Evolutionary conservation across 2,888 invertebrate genomes (phyloP).

Genomic region (Resseliella maxima): DNA sequence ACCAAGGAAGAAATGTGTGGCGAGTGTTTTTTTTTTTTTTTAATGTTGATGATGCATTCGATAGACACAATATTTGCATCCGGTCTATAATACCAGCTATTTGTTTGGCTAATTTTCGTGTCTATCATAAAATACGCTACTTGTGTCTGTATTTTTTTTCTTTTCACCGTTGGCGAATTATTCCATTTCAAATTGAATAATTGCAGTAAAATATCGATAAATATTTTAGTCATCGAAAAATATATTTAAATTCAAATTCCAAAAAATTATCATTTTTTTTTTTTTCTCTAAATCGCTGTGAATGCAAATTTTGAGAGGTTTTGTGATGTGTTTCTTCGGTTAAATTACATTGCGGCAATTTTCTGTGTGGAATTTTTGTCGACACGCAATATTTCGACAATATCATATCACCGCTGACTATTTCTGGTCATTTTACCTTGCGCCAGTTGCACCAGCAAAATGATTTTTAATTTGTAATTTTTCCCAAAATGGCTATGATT

Average conservation of each 20-base stretch:
- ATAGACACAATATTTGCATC: neutral
- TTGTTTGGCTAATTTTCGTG: neutral
- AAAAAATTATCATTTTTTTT: neutral
- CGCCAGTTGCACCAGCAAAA: neutral
- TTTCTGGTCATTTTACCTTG: neutral
- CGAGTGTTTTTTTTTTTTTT: too few relatives aligned
- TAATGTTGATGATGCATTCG: conserved; percentile 2
- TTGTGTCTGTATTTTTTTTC: neutral
- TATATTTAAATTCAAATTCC: neutral
- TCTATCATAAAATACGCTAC: neutral
- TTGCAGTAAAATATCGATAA: conserved; percentile 5
- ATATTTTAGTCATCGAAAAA: neutral
- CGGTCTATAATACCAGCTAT: neutral
- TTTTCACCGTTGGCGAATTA: neutral
- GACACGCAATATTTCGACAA: neutral
- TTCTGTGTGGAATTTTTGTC: neutral
- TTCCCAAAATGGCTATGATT: neutral
- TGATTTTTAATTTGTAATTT: neutral
- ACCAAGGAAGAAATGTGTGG: too few relatives aligned
- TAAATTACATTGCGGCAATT: neutral
- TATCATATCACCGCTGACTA: neutral
- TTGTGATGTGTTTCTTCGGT: neutral
- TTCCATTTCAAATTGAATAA: conserved; percentile 1
- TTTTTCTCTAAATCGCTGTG: too few relatives aligned
- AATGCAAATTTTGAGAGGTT: too few relatives aligned